These are phyloP conservation scores for Hirudinaria manillensis DNA, from an alignment of 2,888 invertebrate species.

Conservation along the genomic window DNA sequence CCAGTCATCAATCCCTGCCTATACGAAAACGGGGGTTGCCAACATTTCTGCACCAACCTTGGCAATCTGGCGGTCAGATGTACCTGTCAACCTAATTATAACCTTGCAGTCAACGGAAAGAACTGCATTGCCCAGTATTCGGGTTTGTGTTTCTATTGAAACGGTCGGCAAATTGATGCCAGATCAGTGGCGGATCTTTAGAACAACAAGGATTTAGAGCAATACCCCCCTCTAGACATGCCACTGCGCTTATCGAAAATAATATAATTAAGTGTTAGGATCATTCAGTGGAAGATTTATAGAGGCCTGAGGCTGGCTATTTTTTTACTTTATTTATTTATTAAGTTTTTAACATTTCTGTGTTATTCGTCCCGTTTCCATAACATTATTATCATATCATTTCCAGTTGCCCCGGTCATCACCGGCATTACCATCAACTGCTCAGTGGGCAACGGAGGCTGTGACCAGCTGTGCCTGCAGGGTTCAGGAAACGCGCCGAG, in stretches of 20 bases:
- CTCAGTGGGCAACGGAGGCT: conserved; percentile 24
- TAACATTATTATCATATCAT: too few relatives aligned
- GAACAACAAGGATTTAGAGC: background rate
- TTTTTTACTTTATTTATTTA: background rate
- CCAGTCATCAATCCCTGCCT: conserved; percentile 23
- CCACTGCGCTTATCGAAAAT: background rate
- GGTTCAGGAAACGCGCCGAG: background rate
- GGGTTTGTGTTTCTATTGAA: background rate
- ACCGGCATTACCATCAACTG: conserved; percentile 16
- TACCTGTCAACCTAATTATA: background rate
- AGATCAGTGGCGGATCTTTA: too few relatives aligned
- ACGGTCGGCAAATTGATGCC: too few relatives aligned
- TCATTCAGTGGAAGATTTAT: too few relatives aligned
- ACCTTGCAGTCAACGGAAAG: conserved; percentile 14
- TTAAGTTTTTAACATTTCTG: background rate
- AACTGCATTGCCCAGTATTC: background rate
- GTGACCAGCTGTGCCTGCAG: conserved; percentile 19
- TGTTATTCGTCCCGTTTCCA: background rate
- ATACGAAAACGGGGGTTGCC: conserved; percentile 28
- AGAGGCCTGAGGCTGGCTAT: background rate
- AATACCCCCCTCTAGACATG: too few relatives aligned
- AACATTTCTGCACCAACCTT: conserved; percentile 25
- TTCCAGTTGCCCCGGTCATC: background rate
- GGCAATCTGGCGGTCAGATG: conserved; percentile 24
- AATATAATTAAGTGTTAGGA: conserved; percentile 1